Evolutionary conservation across 2,113 vertebrate genomes (phyloP), one percentile per base, ranked within the genome.

Genomic region (Oceanites oceanicus): DNA sequence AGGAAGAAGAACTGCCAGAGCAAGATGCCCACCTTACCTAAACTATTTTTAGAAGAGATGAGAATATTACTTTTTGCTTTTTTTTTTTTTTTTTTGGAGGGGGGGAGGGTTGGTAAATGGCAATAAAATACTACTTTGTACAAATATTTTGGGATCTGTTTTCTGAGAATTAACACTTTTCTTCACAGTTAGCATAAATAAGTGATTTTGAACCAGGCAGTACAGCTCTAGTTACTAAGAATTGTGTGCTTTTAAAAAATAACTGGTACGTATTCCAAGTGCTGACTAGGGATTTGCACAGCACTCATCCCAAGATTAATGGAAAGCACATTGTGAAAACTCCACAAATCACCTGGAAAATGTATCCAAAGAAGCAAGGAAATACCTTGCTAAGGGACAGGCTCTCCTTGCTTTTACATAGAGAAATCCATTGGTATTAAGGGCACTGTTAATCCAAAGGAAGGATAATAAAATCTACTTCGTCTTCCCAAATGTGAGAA

Each of bases 311-410:
- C 62, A 42, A 84, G 47, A 94, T 82, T 92, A 94, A 93, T 85
- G 77, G 58, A 67, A 94, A 91, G 52, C 86, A 88, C 68, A 59
- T 71, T 72, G 58, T 63, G 74, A 72, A 94, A 92, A 93, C 50
- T n/a, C 78, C 73, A 91, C 90, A 89, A 65, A 93, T 87, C 77
- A 76, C 74, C 52, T 86, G 83, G 65, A 95, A 96, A 96, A 86
- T 27, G 19, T 26, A 36, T 77, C 71, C 68, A 32, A 7, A 55
- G 75, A 11, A 96, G 55, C 23, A 62, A 92, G 44, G 53, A 84
- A 90, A 78, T 86, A 72, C 27, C 38, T 93, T 93, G 61, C 66
- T 52, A 30, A 73, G 59, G 70, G 71, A 55, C 8, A 14, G 58
- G 20, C 32, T 53, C n/a, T 12, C 36, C 53, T 44, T 83, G 49